These are phyloP conservation scores for Mamestra brassicae DNA, from an alignment of 2,888 invertebrate species.

Conservation along the genomic window DNA sequence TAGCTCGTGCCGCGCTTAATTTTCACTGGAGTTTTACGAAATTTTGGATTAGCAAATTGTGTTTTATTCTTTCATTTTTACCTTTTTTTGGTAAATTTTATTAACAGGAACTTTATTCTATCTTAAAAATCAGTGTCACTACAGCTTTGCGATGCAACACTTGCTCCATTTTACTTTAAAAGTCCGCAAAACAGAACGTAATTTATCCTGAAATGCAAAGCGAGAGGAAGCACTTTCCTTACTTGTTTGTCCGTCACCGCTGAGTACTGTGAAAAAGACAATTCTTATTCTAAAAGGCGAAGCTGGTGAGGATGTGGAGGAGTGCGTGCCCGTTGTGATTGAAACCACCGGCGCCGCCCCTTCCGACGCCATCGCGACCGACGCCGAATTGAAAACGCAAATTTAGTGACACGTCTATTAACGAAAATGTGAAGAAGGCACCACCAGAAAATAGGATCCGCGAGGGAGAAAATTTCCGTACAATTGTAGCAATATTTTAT, in stretches of 20 bases:
- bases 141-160: background rate
- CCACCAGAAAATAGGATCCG: constrained; percentile 81
- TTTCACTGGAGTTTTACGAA: constrained; percentile 66
- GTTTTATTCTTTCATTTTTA: constrained; percentile 13
- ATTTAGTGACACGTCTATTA: constrained; percentile 90
- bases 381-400: constrained; percentile 89
- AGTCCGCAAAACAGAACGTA: constrained; percentile 8
- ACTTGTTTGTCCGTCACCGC: constrained; percentile 75
- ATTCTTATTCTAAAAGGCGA: constrained; percentile 90
- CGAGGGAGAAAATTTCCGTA: constrained; percentile 67
- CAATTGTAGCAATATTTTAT: constrained; percentile 71
- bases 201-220: constrained; percentile 36
- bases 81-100: background rate
- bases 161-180: constrained; percentile 2
- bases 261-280: constrained; percentile 89
- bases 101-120: background rate
- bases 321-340: constrained; percentile 90
- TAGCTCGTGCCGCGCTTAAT: constrained; percentile 69
- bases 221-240: constrained; percentile 75
- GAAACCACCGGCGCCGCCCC: constrained; percentile 81
- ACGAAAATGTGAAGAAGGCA: constrained; percentile 82
- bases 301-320: constrained; percentile 88
- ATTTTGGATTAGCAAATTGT: constrained; percentile 52
- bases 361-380: constrained; percentile 71
- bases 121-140: background rate